Base-by-base conservation (phyloP, 2,113 vertebrate genomes). In the Silurus glanis region DNA sequence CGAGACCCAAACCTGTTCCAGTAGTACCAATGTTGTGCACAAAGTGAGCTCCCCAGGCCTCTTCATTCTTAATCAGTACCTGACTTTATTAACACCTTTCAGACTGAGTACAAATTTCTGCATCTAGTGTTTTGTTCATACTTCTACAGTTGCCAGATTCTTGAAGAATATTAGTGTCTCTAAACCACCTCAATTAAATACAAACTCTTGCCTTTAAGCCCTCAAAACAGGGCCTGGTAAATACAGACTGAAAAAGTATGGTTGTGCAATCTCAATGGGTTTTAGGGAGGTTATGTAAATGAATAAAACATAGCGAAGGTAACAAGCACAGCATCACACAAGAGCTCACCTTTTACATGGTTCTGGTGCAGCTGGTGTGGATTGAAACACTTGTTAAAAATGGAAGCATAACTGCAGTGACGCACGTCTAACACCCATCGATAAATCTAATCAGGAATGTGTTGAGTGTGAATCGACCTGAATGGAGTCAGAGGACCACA, bases 311-410 rank as follows among this genome's bases (percentile, higher is more conserved):
- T 47, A 47, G 7, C 49, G 3, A 28, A 8, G n/a, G 49, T 10
- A 79, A 79, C 25, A 28, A 58, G 4, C 9, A 0, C 76, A 37
- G n/a, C 3, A 0, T 17, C 19, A 79, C 55, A 58, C 55, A 58
- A 28, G 17, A 79, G 25, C 25, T 58, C 1, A 1, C n/a, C 28
- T 78, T 78, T 16, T 17, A 76, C 51, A 9, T 79, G 76, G 14
- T 79, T 58, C 14, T 79, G 7, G 17, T 79, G n/a, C 1, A 19
- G n/a, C n/a, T 25, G 76, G 53, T 79, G 53, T 25, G n/a, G 51
- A n/a, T 53, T 56, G 51, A 78, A 58, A 79, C 53, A 79, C 53
- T 53, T 76, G 71, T 74, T 76, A 53, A 76, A 37, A 76, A 53
- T 76, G 23, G 12, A 76, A 55, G 49, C 51, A 25, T 76, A 76